Conservation (phyloP, 2,113 vertebrate species). For the Cebidichthys violaceus region DNA sequence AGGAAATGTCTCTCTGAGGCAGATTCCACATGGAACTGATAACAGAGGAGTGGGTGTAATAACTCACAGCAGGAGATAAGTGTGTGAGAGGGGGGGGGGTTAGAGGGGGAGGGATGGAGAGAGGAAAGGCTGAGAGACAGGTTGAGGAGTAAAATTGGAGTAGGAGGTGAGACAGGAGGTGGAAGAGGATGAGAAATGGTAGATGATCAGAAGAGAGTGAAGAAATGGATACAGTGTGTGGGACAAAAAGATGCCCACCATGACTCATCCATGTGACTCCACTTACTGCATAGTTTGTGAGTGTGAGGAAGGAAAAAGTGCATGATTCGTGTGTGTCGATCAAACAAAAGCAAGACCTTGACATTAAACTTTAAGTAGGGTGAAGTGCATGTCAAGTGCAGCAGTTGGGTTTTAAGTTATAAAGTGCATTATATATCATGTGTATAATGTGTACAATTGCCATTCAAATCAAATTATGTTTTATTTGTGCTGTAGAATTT, state of each 20-base stretch:
- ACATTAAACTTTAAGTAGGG: slow-evolving; percentile 5
- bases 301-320: background rate
- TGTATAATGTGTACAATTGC: background rate
- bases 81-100: slow-evolving; percentile 26
- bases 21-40: slow-evolving; percentile 51
- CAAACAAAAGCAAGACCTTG: background rate
- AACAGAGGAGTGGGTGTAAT: slow-evolving; percentile 49
- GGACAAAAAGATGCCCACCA: slow-evolving; percentile 33
- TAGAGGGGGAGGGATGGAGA: background rate
- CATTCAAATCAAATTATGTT: background rate
- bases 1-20: slow-evolving; percentile 45
- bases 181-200: slow-evolving; percentile 8
- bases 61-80: slow-evolving; percentile 54
- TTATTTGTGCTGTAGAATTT: slow-evolving; percentile 5
- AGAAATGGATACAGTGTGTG: background rate
- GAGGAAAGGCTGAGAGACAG: slow-evolving; percentile 23
- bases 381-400: slow-evolving; percentile 5
- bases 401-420: background rate
- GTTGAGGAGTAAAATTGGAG: background rate
- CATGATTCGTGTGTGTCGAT: slow-evolving; percentile 11
- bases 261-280: slow-evolving; percentile 54
- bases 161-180: slow-evolving; percentile 6
- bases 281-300: slow-evolving; percentile 32
- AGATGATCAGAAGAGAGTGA: slow-evolving; percentile 4
- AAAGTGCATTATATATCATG: background rate